Conservation (phyloP, 2,888 invertebrate genomes). For the Hecatera dysodea region DNA sequence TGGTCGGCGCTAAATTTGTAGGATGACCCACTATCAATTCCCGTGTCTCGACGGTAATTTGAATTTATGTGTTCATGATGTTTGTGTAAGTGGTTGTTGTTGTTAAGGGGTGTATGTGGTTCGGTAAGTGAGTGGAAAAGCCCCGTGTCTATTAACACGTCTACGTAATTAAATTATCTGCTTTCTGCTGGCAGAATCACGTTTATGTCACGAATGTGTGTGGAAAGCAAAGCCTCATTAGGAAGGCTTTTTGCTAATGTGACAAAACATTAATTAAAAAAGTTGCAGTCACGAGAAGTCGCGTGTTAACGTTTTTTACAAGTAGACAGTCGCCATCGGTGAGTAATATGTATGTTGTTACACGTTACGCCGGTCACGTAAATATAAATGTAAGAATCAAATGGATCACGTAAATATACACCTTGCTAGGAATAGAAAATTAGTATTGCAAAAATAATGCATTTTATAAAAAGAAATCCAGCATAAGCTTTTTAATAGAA, state of each 20-base stretch:
- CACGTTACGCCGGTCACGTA: constrained; percentile 44
- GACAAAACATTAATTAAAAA: constrained; percentile 74
- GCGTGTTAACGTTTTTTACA: constrained; percentile 69
- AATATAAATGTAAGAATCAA: constrained; percentile 30
- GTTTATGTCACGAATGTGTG: constrained; percentile 63
- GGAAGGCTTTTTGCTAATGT: constrained; percentile 68
- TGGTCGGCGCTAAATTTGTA: constrained; percentile 40
- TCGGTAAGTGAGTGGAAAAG: constrained; percentile 63
- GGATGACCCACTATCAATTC: constrained; percentile 50
- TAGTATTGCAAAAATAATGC: background rate
- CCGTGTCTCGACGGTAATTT: constrained; percentile 42
- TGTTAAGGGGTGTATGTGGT: constrained; percentile 41
- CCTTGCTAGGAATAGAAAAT: background rate
- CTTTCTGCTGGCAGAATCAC: constrained; percentile 67
- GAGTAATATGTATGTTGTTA: constrained; percentile 46
- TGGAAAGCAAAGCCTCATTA: constrained; percentile 73
- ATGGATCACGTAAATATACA: constrained; percentile 20
- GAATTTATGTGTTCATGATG: constrained; percentile 49
- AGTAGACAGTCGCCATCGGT: constrained; percentile 45
- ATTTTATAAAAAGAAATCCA: background rate
- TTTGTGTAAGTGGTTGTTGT: constrained; percentile 43
- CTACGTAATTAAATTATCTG: constrained; percentile 71
- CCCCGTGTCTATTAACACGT: constrained; percentile 63
- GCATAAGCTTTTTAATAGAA: no score
- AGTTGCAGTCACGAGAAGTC: constrained; percentile 71